A percentile compares a stretch with the other conserved stretches of the same genome.
Evolutionary conservation across 2,888 invertebrate genomes (phyloP).

Genomic region (Lasioglossum figueresi): DNA sequence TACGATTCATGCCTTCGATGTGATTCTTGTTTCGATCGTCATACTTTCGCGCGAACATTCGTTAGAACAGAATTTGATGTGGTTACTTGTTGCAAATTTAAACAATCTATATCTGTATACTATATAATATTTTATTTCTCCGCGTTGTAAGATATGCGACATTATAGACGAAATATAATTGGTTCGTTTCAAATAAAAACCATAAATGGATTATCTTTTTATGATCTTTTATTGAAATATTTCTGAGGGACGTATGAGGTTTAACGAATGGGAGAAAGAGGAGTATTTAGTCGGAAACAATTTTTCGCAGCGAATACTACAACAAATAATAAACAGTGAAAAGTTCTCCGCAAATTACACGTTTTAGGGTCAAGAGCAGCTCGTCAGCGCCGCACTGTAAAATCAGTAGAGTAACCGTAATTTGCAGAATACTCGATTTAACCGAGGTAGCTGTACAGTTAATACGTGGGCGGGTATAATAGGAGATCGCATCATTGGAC

Average conservation of each 20-base stretch:
- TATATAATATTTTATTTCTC: too few species aligned
- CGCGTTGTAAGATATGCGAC: background rate
- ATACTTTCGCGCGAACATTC: background rate
- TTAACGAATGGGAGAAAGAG: background rate
- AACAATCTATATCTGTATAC: background rate
- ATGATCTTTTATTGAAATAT: background rate
- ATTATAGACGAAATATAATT: background rate
- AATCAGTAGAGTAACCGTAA: background rate
- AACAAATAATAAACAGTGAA: conserved; percentile 2
- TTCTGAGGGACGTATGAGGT: background rate
- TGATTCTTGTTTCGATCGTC: background rate
- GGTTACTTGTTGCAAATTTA: background rate
- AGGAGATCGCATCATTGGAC: conserved; percentile 4
- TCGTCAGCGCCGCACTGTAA: background rate
- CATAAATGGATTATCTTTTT: background rate
- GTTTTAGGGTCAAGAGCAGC: background rate
- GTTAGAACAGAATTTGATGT: background rate
- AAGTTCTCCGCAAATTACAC: background rate
- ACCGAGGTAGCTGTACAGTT: background rate
- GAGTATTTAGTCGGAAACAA: background rate
- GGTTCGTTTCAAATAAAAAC: background rate
- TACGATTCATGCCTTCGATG: background rate
- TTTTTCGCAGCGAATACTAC: background rate
- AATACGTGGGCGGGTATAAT: background rate
- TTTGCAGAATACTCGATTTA: conserved; percentile 8